Base-by-base conservation (phyloP, 2,888 invertebrate genomes). In the Philereme vetulata region DNA sequence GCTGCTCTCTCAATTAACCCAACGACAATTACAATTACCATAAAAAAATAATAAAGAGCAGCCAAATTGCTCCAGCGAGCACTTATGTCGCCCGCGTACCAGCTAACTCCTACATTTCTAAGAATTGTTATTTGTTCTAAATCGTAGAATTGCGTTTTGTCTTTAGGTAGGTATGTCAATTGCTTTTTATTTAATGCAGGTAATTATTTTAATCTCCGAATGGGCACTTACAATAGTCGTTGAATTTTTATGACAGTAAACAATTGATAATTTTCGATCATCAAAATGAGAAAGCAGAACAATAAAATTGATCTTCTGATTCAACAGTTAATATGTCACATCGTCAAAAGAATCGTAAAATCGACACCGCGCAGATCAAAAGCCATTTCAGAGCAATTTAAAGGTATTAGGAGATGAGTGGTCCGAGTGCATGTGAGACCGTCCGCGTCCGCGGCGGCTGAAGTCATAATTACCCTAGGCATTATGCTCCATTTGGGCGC, bases 401-500 rank as follows among this genome's bases (percentile, higher is more conserved):
- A 71, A 80, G 77, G 75, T 77, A 81, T 80, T 80, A 82, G 82
- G 74, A 76, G 77, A 79, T 74, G 77, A 75, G 76, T 82, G 78
- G 77, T 58, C 51, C 32, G 55, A 72, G 69, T 75, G 71, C 80
- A 84, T 79, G 81, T 70, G 75, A 79, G 79, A 70, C 65, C 60
- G 64, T 65, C 52, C 70, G 70, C 72, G 72, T 72, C 71, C 74
- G 71, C 62, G 75, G 72, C 77, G 77, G 72, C 84, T 85, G 85
- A 81, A 86, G 77, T 86, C 90, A 92, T 92, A 92, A 92, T 92
- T 90, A 90, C 88, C 83, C 87, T 88, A 86, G 85, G 88, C 86
- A 92, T 90, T 90, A 92, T 90, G 82, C 82, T 85, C 90, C 91
- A 91, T 91, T 91, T 90, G 89, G 88, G 84, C 74, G 75, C 85